Conservation (phyloP, 2,113 vertebrate genomes). For the Gadus macrocephalus region DNA sequence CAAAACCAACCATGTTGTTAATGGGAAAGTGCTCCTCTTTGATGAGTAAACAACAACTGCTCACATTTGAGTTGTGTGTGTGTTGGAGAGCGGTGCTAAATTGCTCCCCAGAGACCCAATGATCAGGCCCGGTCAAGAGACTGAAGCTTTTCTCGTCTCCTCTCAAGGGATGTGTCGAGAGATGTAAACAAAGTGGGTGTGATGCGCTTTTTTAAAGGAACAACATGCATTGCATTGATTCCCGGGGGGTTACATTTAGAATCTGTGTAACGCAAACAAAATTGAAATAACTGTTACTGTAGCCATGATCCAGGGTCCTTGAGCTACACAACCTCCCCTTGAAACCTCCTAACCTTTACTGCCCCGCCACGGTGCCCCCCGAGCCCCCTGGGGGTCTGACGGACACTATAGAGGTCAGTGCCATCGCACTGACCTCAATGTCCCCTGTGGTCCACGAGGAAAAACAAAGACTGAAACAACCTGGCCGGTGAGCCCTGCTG, state of each 20-base stretch:
- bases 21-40: too few relatives aligned
- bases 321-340: background rate
- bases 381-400: background rate
- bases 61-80: too few relatives aligned
- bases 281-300: slow-evolving; percentile 16
- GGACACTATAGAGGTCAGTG: background rate
- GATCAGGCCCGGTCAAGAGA: slow-evolving; percentile 27
- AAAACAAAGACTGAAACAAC: background rate
- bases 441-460: slow-evolving; percentile 13
- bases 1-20: too few relatives aligned
- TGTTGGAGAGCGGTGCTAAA: background rate
- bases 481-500: background rate
- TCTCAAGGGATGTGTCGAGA: background rate
- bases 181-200: slow-evolving; percentile 1
- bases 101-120: background rate
- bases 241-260: background rate
- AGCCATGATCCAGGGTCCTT: background rate
- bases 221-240: slow-evolving; percentile 28
- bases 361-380: background rate
- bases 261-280: slow-evolving; percentile 25
- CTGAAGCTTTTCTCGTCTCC: slow-evolving; percentile 22
- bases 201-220: background rate
- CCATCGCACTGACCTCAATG: slow-evolving; percentile 21
- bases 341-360: background rate
- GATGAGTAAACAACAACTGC: too few relatives aligned